Conservation (phyloP, 2,113 vertebrate genomes). For the Cisticola juncidis region DNA sequence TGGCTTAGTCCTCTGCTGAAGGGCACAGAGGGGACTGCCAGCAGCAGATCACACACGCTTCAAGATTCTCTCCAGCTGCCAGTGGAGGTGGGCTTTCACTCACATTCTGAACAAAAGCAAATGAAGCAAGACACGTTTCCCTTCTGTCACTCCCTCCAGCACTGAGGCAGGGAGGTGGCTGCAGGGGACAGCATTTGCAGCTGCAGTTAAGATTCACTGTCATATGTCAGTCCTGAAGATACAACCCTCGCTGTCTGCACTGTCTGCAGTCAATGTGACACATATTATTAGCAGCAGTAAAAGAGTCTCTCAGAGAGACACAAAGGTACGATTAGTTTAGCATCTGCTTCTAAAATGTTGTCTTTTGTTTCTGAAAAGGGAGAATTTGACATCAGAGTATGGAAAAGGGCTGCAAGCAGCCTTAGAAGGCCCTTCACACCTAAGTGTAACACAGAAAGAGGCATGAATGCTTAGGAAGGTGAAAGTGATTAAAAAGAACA, state of each 20-base stretch:
- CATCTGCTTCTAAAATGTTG: background rate
- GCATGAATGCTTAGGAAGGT: background rate
- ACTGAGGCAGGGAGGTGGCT: background rate
- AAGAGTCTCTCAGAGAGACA: background rate
- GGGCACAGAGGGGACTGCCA: background rate
- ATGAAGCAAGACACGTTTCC: background rate
- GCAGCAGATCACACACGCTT: background rate
- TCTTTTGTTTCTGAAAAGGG: background rate
- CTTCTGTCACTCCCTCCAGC: background rate
- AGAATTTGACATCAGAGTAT: background rate
- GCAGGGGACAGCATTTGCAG: background rate
- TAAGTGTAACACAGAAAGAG: background rate
- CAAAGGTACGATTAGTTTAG: background rate
- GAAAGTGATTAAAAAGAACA: background rate
- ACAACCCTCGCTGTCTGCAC: background rate
- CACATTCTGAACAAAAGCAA: background rate
- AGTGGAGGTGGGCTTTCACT: background rate
- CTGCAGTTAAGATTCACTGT: background rate
- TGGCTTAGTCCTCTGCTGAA: background rate
- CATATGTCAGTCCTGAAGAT: slow-evolving; percentile 9
- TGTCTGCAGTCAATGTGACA: slow-evolving; percentile 24
- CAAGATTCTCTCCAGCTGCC: background rate
- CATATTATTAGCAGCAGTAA: slow-evolving; percentile 21
- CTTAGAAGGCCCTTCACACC: background rate
- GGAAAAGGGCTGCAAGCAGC: background rate